Percentiles rank a stretch among this genome's conserved stretches.
Conservation (phyloP, 92 coral and sea anemone species). For the Epizoanthus fatuus region DNA sequence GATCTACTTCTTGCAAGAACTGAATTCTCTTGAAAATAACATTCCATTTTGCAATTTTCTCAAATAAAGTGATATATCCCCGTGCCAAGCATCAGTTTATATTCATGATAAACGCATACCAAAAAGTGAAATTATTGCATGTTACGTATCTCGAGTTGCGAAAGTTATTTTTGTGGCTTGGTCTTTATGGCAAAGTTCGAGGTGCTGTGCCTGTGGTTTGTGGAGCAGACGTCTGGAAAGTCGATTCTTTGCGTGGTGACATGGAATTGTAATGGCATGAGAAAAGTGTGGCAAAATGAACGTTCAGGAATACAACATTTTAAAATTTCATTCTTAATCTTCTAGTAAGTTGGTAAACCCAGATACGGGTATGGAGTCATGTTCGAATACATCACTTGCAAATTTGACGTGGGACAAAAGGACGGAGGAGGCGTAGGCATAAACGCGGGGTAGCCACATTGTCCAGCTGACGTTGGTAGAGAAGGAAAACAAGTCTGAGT, state of each 20-base stretch:
- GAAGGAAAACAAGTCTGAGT: conserved; percentile 41
- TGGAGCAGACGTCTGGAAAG: conserved; percentile 36
- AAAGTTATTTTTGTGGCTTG: background rate
- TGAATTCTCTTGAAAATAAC: too few relatives aligned
- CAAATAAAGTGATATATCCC: too few relatives aligned
- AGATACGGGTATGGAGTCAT: conserved; percentile 87
- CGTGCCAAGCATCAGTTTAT: too few relatives aligned
- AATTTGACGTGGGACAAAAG: conserved; percentile 92
- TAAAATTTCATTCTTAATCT: background rate
- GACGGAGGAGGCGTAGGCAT: conserved; percentile 76
- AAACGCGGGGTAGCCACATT: conserved; percentile 22
- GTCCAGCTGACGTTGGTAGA: conserved; percentile 20
- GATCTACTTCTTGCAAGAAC: background rate
- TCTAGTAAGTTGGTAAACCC: conserved; percentile 32
- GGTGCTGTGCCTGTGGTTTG: background rate
- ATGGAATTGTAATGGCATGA: background rate
- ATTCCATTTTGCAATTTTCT: too few relatives aligned
- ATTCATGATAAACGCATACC: background rate
- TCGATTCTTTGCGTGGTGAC: background rate
- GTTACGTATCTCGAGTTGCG: background rate
- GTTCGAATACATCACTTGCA: conserved; percentile 90
- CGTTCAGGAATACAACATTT: background rate
- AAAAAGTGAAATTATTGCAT: background rate
- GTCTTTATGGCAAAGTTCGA: background rate
- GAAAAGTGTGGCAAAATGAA: background rate